Conservation (phyloP, 2,888 invertebrate genomes). For the Lasioglossum malachurum region DNA sequence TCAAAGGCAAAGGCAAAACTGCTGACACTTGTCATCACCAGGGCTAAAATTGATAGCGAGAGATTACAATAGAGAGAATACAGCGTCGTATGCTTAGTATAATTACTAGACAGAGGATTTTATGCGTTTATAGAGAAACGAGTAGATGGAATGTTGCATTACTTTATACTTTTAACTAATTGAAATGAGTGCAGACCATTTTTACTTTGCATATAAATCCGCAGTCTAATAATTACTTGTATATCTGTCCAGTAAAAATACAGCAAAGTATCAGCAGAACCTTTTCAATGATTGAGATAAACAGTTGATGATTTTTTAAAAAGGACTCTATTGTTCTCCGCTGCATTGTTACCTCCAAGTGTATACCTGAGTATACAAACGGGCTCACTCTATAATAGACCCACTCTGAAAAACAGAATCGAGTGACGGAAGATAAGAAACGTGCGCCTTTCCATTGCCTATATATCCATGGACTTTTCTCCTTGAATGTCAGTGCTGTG, state of each 20-base stretch:
- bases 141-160: not conserved
- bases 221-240: not conserved
- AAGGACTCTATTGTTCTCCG: not conserved
- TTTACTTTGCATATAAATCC: not conserved
- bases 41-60: slow-evolving; percentile 8
- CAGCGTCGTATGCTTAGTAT: not conserved
- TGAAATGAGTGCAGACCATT: not conserved
- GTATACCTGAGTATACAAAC: not conserved
- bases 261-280: not conserved
- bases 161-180: no score
- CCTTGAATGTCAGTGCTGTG: not conserved
- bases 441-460: not conserved
- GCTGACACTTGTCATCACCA: not conserved
- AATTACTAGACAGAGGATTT: not conserved
- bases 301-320: not conserved
- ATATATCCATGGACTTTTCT: not conserved
- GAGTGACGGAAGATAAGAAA: slow-evolving; percentile 9
- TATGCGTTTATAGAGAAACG: not conserved
- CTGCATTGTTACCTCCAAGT: not conserved
- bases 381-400: not conserved
- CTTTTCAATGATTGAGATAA: not conserved
- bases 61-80: not conserved
- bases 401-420: slow-evolving; percentile 4
- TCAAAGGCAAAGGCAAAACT: not conserved
- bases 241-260: not conserved